These are phyloP conservation scores for Elgaria multicarinata DNA, from an alignment of 2,113 vertebrate species.

Conservation along the genomic window DNA sequence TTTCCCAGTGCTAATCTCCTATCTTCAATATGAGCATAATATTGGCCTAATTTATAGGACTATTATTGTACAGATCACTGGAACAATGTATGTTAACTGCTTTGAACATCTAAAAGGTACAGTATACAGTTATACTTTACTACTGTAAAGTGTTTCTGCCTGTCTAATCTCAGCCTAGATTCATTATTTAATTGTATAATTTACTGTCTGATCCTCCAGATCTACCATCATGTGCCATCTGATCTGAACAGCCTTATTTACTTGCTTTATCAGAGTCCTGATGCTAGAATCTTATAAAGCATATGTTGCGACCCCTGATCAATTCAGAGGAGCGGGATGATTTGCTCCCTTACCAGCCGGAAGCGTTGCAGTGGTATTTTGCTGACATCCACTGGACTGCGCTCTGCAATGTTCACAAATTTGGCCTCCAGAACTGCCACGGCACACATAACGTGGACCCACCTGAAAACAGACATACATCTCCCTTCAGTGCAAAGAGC, in stretches of 20 bases:
- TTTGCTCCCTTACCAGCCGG: constrained; percentile 85
- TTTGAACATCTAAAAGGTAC: background rate
- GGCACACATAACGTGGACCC: constrained; percentile 98
- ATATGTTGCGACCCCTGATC: background rate
- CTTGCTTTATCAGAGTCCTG: background rate
- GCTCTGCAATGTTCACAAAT: constrained; percentile 92
- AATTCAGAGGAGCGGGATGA: background rate
- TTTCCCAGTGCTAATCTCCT: background rate
- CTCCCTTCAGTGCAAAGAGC: background rate
- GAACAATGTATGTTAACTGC: background rate
- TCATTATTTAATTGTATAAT: background rate
- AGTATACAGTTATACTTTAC: background rate
- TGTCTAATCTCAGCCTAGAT: background rate
- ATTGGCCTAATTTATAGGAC: background rate
- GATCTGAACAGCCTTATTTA: background rate
- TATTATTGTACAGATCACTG: background rate
- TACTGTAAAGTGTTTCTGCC: background rate
- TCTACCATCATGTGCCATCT: background rate
- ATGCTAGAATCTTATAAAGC: background rate
- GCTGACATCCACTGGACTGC: constrained; percentile 93
- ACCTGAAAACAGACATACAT: constrained; percentile 75
- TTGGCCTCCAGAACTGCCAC: constrained; percentile 95
- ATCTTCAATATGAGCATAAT: background rate
- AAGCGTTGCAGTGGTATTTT: constrained; percentile 93
- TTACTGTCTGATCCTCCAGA: background rate